Conservation (phyloP, 2,113 vertebrate species). For the Ceyx margarethae region DNA sequence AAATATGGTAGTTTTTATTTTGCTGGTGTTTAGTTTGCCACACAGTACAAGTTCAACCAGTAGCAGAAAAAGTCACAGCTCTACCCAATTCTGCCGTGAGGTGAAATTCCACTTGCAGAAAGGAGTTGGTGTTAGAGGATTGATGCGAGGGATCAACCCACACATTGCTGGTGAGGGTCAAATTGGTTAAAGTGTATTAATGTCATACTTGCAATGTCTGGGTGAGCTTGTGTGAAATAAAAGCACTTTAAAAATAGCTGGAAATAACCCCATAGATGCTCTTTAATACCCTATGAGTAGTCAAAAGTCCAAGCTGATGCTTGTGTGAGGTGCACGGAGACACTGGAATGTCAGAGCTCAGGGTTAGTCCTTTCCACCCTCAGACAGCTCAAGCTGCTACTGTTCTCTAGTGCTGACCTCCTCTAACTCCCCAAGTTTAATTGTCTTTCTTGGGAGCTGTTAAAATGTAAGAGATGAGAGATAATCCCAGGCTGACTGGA, state of each 20-base stretch:
- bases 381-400: not conserved
- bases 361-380: not conserved
- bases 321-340: not conserved
- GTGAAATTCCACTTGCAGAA: slow-evolving; percentile 9
- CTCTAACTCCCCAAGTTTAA: slow-evolving; percentile 42
- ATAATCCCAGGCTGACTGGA: slow-evolving; percentile 35
- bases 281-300: accelerated
- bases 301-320: not conserved
- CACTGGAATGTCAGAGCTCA: not conserved
- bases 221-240: not conserved
- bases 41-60: not conserved
- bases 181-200: not conserved
- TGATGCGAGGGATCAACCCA: not conserved
- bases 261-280: not conserved
- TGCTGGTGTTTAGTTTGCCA: not conserved
- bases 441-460: slow-evolving; percentile 42
- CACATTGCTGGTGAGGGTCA: not conserved
- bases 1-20: not conserved
- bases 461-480: slow-evolving; percentile 50
- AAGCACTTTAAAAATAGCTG: not conserved
- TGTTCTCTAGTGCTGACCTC: not conserved
- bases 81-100: not conserved
- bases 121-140: not conserved
- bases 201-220: not conserved
- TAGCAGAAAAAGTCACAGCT: not conserved